Percentiles rank a stretch among this genome's conserved stretches.
Conservation (phyloP, 2,113 vertebrate species). For the Melanocharis versteri region DNA sequence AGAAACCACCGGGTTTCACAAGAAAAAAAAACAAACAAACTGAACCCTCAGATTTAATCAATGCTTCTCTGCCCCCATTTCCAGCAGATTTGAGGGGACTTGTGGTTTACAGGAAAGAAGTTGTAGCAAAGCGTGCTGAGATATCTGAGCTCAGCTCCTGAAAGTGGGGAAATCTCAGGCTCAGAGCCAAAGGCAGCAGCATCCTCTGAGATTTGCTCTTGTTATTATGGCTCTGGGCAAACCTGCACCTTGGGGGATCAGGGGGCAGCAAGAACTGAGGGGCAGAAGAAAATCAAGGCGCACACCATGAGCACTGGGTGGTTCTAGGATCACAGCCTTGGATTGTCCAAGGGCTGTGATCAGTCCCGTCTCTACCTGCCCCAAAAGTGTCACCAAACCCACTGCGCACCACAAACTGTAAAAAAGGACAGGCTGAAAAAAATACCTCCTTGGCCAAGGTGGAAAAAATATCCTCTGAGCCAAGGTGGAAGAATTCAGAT, state of each 20-base stretch:
- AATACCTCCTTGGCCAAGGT: background rate
- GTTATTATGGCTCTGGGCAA: background rate
- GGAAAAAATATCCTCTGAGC: background rate
- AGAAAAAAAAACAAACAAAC: background rate
- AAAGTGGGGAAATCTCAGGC: background rate
- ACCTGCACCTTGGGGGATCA: background rate
- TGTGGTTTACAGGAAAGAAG: background rate
- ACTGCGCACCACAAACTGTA: fast-evolving
- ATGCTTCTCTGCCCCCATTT: background rate
- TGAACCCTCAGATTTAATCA: too few relatives aligned
- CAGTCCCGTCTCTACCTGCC: background rate
- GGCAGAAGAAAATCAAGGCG: background rate
- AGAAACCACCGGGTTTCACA: background rate
- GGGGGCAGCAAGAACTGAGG: background rate
- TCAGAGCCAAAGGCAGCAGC: background rate
- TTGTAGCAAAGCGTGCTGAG: background rate
- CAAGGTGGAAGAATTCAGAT: background rate
- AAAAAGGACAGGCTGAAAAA: background rate
- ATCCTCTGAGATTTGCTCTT: background rate
- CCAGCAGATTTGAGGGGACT: background rate
- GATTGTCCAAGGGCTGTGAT: background rate
- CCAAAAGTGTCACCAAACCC: background rate
- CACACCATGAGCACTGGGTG: background rate
- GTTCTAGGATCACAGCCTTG: background rate
- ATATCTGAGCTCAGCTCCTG: background rate